Evolutionary conservation across 2,888 invertebrate genomes (phyloP).

Genomic region (Cerastis leucographa): DNA sequence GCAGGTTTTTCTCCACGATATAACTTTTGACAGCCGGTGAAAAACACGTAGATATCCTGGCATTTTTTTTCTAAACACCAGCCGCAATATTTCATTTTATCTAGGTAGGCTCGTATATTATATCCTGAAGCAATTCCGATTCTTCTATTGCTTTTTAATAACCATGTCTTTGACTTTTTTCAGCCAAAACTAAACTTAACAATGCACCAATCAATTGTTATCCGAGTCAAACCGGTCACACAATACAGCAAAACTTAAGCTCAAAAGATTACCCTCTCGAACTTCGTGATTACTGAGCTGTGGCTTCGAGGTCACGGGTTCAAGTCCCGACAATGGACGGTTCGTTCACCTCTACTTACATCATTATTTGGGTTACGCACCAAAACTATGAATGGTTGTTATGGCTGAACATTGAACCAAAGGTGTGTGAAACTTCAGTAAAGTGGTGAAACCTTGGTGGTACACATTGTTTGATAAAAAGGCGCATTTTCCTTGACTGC

Average conservation of each 20-base stretch:
- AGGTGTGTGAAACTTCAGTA: conserved; percentile 21
- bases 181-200: conserved; percentile 32
- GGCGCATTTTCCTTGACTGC: background rate
- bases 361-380: conserved; percentile 75
- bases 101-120: background rate
- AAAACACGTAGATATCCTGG: background rate
- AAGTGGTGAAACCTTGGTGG: conserved; percentile 5
- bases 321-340: conserved; percentile 73
- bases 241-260: conserved; percentile 52
- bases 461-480: conserved; percentile 3
- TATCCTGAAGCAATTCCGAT: background rate
- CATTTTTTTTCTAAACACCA: background rate
- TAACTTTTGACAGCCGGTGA: conserved; percentile 8
- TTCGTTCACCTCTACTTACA: conserved; percentile 75
- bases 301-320: conserved; percentile 79
- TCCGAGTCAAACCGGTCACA: conserved; percentile 29
- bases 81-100: background rate
- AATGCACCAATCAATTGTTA: conserved; percentile 52
- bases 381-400: conserved; percentile 68
- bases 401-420: conserved; percentile 40
- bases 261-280: conserved; percentile 44
- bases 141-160: background rate
- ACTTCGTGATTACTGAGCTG: conserved; percentile 72
- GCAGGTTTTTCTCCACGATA: background rate
- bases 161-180: conserved; percentile 4